phyloP scores from a whole-genome alignment of 2,888 invertebrate genomes.

The Lathronympha strigana region DNA sequence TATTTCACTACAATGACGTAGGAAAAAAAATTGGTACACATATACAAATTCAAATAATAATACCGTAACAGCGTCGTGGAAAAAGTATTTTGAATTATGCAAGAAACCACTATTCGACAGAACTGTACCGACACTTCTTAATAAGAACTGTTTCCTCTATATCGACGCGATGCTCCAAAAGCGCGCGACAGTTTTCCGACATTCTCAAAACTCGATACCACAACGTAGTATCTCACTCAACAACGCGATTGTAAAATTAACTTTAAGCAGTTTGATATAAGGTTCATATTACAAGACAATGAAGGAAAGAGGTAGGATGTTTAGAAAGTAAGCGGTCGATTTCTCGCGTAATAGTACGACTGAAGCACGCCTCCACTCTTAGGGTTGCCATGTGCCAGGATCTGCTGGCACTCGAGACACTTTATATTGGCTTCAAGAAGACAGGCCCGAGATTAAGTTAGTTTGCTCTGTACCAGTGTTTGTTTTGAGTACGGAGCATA shows the following conservation, averaged over 20 bases:
- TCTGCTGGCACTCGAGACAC: constrained; percentile 34
- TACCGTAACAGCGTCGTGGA: background rate
- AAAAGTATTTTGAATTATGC: constrained; percentile 33
- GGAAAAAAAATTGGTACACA: background rate
- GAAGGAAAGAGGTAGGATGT: constrained; percentile 1
- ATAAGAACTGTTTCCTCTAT: constrained; percentile 47
- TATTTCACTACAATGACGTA: no score
- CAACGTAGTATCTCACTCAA: background rate
- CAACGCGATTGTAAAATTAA: background rate
- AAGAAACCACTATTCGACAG: constrained; percentile 31
- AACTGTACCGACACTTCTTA: constrained; percentile 46
- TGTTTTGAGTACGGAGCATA: constrained; percentile 24
- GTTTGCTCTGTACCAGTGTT: constrained; percentile 27
- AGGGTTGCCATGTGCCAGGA: constrained; percentile 41
- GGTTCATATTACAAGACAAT: background rate
- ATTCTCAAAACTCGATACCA: background rate
- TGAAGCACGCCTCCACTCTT: constrained; percentile 29
- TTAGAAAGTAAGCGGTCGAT: background rate
- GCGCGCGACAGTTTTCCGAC: constrained; percentile 47
- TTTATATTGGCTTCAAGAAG: constrained; percentile 38
- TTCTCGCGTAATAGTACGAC: constrained; percentile 36
- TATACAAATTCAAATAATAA: constrained; percentile 6
- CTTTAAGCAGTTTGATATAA: constrained; percentile 3
- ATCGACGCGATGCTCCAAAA: constrained; percentile 49
- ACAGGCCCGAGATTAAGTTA: constrained; percentile 39